A percentile compares a stretch with the other conserved stretches of the same genome.
Conservation (phyloP, 2,797 vertebrate genomes). For the Philypnodon macrostomus region DNA sequence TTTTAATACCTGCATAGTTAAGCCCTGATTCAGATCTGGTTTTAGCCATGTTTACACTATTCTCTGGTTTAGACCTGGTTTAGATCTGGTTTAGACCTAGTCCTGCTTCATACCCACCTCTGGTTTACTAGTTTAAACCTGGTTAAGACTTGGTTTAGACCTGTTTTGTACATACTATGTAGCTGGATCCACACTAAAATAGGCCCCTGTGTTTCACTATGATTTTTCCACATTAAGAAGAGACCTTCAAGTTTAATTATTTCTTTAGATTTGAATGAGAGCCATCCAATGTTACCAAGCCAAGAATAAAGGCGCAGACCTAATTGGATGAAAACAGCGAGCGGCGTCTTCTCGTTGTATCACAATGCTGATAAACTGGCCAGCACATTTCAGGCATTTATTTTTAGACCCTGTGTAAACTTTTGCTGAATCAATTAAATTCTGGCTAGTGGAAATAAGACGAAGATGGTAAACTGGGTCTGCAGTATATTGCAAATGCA, state of each 20-base stretch:
- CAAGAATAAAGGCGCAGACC: constrained; percentile 15
- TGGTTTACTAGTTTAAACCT: too few species aligned
- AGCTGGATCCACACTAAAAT: too few species aligned
- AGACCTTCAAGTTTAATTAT: constrained; percentile 16
- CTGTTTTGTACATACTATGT: too few species aligned
- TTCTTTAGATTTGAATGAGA: constrained; percentile 28
- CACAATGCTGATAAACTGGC: constrained; percentile 14
- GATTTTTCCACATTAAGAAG: too few species aligned
- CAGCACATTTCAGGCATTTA: constrained; percentile 8
- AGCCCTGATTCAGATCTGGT: too few species aligned
- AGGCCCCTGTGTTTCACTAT: too few species aligned
- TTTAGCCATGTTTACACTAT: too few species aligned
- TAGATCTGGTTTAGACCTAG: too few species aligned
- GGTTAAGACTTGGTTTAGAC: too few species aligned
- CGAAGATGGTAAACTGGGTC: neutral
- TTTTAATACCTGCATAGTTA: too few species aligned
- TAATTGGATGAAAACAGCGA: constrained; percentile 18
- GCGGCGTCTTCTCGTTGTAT: constrained; percentile 8
- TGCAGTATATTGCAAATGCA: neutral
- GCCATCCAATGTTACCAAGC: constrained; percentile 11
- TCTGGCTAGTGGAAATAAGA: neutral
- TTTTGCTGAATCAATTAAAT: constrained; percentile 8
- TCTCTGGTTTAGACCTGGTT: too few species aligned
- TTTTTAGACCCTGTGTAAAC: constrained; percentile 4
- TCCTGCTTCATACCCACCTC: too few species aligned